Percentiles rank a stretch among this genome's conserved stretches.
These are phyloP conservation scores for Megaustenia siamemsis DNA, from an alignment of 2,888 invertebrate species.

Conservation along the genomic window DNA sequence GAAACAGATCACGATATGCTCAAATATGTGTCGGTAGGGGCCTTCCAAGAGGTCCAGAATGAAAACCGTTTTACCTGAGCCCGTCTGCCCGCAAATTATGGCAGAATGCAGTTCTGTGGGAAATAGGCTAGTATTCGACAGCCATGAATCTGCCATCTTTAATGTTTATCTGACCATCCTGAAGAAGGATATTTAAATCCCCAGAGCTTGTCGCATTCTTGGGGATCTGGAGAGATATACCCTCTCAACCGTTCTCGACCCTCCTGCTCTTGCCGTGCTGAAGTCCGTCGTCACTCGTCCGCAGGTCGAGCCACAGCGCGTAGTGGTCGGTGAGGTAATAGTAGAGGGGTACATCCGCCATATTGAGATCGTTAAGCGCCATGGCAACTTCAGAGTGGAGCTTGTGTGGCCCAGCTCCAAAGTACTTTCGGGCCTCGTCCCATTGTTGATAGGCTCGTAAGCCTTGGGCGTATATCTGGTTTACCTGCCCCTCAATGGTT, in stretches of 20 bases:
- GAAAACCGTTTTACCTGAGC: neutral
- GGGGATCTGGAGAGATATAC: neutral
- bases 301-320: neutral
- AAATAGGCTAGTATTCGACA: neutral
- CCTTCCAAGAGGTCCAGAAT: constrained; percentile 7
- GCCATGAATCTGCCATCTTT: neutral
- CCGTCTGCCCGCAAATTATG: neutral
- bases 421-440: too few species aligned
- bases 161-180: neutral
- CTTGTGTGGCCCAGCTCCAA: too few species aligned
- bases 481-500: too few species aligned
- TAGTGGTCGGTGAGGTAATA: neutral
- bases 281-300: neutral
- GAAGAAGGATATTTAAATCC: neutral
- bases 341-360: neutral
- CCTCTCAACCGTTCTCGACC: constrained; percentile 8
- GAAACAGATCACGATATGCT: neutral
- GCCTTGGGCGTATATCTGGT: too few species aligned
- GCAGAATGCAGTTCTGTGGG: neutral
- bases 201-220: neutral
- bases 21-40: neutral
- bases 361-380: neutral
- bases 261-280: neutral
- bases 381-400: neutral
- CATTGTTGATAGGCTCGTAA: too few species aligned